Evolutionary conservation across 2,113 vertebrate genomes (phyloP).

Genomic region (Onychostoma macrolepis): DNA sequence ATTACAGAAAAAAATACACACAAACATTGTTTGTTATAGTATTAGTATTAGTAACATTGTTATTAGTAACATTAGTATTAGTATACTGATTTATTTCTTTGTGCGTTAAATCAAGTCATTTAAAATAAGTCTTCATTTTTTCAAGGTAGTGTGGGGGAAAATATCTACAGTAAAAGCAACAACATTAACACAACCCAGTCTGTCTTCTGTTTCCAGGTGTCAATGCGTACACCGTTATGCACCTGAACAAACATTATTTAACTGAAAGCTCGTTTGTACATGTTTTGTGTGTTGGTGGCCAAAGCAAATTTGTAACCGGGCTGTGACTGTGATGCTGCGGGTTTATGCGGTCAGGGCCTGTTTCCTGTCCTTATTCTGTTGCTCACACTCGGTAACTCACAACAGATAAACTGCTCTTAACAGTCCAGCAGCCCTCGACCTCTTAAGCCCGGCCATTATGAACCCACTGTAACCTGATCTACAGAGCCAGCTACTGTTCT

Average conservation of each 20-base stretch:
- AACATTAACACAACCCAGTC: background rate
- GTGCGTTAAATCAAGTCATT: background rate
- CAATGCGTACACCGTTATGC: background rate
- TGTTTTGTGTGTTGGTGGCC: constrained; percentile 7
- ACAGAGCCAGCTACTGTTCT: constrained; percentile 79
- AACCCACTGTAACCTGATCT: constrained; percentile 77
- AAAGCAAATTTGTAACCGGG: constrained; percentile 28
- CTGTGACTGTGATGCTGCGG: constrained; percentile 9
- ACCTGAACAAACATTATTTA: constrained; percentile 38
- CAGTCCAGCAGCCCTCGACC: constrained; percentile 67
- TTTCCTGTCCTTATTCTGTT: constrained; percentile 46
- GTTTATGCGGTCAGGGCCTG: constrained; percentile 43
- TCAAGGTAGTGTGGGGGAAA: background rate
- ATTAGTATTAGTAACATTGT: too few relatives aligned
- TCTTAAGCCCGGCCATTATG: constrained; percentile 69
- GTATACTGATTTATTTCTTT: background rate
- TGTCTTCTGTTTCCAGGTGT: constrained; percentile 24
- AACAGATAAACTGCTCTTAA: constrained; percentile 66
- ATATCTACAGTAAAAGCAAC: background rate
- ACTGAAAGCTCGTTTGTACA: constrained; percentile 17
- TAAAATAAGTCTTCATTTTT: background rate
- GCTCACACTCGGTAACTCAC: constrained; percentile 24
- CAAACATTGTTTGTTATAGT: background rate
- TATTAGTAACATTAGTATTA: too few relatives aligned
- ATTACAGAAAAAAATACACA: background rate